Evolutionary conservation across 2,888 invertebrate genomes (phyloP), one percentile per base, ranked within the genome.

Genomic region (Hirtodrosophila alboralis): DNA sequence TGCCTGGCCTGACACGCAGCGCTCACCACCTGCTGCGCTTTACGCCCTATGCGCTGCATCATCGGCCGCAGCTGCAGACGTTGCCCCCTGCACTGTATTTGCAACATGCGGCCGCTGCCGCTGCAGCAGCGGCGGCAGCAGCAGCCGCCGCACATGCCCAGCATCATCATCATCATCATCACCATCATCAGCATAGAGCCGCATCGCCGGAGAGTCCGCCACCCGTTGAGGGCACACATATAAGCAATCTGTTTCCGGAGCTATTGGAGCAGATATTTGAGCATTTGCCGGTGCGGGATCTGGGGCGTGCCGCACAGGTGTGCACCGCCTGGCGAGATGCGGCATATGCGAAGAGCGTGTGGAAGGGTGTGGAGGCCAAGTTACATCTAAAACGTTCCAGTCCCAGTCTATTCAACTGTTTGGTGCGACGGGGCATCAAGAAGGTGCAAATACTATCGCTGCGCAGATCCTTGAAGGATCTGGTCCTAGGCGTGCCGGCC

Each of bases 361-460:
- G 98, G 98, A 94, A 96, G 75, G 97, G 97, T 47, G 97, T 97
- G 26, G 97, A 97, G 89, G 97, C 98, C 0, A 95, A 96, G 78
- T 91, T 98, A 66, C 98, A 98, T 90, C 92, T 98, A 43, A 93
- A 96, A 64, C 93, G 95, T 76, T 94, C 96, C 64, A 95, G 96
- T 64, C 95, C 96, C 9, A 95, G 95, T 76, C 92, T 98, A 54
- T 97, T 97, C 91, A 93, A 95, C 18, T 96, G 96, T 64, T 91
- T 98, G 61, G 96, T 96, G 36, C 94, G 95, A 75, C 93, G 98
- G 47, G 98, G 98, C 75, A 97, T 98, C 65, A 94, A 95, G 74
- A 93, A 94, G 89, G 94, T 98, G 57, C 98, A 98, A 91, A 95
- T 98, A 63, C 91, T 98, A 45, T 97, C 97, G 12, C 91, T 98